Evolutionary conservation across 2,888 invertebrate species (phyloP), one percentile per base, ranked within the genome.

Genomic region (Agrotis exclamationis): DNA sequence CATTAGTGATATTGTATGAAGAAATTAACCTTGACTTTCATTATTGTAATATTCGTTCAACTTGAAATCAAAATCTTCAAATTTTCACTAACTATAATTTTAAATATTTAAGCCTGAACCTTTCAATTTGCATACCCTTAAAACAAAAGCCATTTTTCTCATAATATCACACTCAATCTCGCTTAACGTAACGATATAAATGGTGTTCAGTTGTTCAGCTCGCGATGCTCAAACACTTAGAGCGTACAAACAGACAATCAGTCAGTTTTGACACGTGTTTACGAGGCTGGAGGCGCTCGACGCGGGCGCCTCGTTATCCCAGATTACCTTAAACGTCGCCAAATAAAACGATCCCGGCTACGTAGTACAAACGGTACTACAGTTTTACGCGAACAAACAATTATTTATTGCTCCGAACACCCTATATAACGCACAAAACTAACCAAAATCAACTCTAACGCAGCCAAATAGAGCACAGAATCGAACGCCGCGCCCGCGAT

Each of bases 341-440:
- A 92, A 91, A 92, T 92, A 92, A 91, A 92, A 92, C 91, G 88
- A 90, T 90, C 87, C 83, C 85, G 85, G 84, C 86, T 88, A 87
- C 84, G 87, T 91, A 93, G 87, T 91, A 93, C 90, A 90, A 88
- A 89, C 91, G 90, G 91, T 92, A 94, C 94, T 94, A 92, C 90
- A 93, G 92, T 95, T 95, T 95, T 95, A 95, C 95, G 93, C 91
- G 92, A 90, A 90, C 93, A 94, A 95, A 94, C 95, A 95, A 95
- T 95, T 96, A 96, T 96, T 96, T 96, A 96, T 96, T 93, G 91
- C 94, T 92, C 90, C 88, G 73, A 82, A 92, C 92, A 92, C 89
- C 90, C 92, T 88, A 88, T 90, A 90, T 86, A 86, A 84, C 75
- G 67, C 20, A 44, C 16, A 24, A 22, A 16, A 63, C 86, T 80